Base-by-base conservation (phyloP, 2,797 vertebrate species). In the Artibeus jamaicensis region DNA sequence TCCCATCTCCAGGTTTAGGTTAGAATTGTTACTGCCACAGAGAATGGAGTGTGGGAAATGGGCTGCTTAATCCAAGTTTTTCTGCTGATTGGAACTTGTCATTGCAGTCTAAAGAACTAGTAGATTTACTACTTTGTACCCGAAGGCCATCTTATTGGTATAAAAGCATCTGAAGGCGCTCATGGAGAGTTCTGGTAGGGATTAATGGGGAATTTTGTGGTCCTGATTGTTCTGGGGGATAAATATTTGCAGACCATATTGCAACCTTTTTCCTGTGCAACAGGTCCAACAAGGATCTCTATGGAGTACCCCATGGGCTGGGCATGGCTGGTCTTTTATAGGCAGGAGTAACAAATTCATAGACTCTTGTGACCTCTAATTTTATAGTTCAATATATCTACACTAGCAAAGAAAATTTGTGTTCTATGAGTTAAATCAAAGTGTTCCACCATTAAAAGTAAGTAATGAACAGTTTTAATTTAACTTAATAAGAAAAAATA, bases 401-500 rank as follows among this genome's bases (percentile, higher is more conserved):
- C 9, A n/a, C 0, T 44, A 11, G 39, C 3, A 29, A 70, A 59
- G 21, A 87, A 94, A 57, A 68, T 2, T 29, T 9, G 5, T 71
- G 34, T 78, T 95, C 26, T 34, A 0, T 91, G n/a, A 42, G 18
- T 50, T 84, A 77, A 88, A 94, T 15, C 24, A 29, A 95, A 81
- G 4, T 34, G 15, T 57, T 79, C 8, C 9, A 70, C 55, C 21
- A 29, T 46, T 65, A 32, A 74, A 92, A 67, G 19, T 92, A 73
- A 84, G 67, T 19, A 65, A 50, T 44, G 50, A 79, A 57, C n/a
- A 39, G 48, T 67, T 95, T 79, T 73, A 89, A 67, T 65, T 76
- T 91, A 85, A 88, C 71, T 74, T 84, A 84, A 84, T 79, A 67
- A 21, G 79, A 26, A 85, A 93, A 77, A 7, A 44, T 92, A 92